A percentile compares a stretch with the other conserved stretches of the same genome.
These are phyloP conservation scores for Eremobia ochroleuca DNA, from an alignment of 2,888 invertebrate species.

Conservation along the genomic window DNA sequence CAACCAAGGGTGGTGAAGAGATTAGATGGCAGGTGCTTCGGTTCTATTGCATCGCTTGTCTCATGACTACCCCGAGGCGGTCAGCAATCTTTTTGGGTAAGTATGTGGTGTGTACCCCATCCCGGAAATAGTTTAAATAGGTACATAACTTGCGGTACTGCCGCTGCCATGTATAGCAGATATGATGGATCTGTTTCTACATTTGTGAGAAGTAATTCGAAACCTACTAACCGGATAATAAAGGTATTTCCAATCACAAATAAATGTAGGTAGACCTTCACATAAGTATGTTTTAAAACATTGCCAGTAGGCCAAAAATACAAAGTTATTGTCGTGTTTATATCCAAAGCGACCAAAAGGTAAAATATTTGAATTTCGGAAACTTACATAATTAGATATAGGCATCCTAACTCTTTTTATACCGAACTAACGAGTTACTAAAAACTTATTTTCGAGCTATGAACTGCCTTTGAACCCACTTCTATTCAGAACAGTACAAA, in stretches of 20 bases:
- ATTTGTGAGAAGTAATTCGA: neutral
- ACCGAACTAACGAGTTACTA: neutral
- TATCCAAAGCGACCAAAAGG: neutral
- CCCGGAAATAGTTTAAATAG: slow-evolving; percentile 40
- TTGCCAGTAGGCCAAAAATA: neutral
- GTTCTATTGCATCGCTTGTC: neutral
- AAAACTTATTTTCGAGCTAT: neutral
- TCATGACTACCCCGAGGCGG: slow-evolving; percentile 33
- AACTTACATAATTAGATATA: neutral
- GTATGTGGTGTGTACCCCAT: slow-evolving; percentile 17
- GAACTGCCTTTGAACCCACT: slow-evolving; percentile 6
- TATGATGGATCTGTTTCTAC: slow-evolving; percentile 2
- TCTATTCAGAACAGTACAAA: neutral
- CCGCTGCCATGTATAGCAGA: slow-evolving; percentile 6
- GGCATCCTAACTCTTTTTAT: neutral
- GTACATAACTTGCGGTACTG: slow-evolving; percentile 5
- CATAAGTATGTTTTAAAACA: neutral
- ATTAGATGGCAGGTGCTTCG: too few relatives aligned
- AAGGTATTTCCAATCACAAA: neutral
- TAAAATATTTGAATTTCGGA: neutral
- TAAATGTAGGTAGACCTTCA: neutral
- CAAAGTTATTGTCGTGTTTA: neutral
- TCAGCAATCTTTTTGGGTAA: slow-evolving; percentile 23
- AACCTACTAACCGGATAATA: neutral
- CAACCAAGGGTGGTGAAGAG: too few relatives aligned